A percentile compares a stretch with the other conserved stretches of the same genome.
Evolutionary conservation across 2,888 invertebrate species (phyloP).

Genomic region (Caradrina kadenii): DNA sequence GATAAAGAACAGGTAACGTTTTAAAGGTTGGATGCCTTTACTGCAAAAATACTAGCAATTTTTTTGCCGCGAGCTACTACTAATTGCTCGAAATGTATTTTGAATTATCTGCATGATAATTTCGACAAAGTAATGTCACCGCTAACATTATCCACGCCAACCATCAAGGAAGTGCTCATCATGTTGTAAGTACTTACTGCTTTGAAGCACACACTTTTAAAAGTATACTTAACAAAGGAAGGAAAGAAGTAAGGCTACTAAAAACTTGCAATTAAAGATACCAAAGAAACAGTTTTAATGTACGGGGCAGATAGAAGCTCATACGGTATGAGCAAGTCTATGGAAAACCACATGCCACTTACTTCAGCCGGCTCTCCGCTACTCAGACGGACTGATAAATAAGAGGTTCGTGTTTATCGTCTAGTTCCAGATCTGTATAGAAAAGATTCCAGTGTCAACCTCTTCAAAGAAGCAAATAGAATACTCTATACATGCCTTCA

Average conservation of each 20-base stretch:
- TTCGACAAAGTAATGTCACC: slow-evolving; percentile 14
- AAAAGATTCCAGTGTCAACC: slow-evolving; percentile 3
- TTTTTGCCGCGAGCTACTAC: background rate
- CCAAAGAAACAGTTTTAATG: background rate
- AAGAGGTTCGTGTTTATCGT: slow-evolving; percentile 37
- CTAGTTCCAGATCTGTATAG: slow-evolving; percentile 1
- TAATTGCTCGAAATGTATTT: slow-evolving; percentile 7
- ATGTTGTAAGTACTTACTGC: background rate
- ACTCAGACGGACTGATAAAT: slow-evolving; percentile 4
- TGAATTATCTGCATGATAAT: slow-evolving; percentile 13
- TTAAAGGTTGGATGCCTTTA: background rate
- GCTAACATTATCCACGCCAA: slow-evolving; percentile 28
- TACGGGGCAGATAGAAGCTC: background rate
- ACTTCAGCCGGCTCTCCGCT: background rate
- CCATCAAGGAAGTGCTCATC: slow-evolving; percentile 21
- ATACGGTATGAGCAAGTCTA: background rate
- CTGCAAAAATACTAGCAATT: background rate
- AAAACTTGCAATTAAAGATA: background rate
- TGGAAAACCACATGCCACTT: background rate
- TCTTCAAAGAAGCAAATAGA: background rate
- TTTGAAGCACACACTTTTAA: background rate
- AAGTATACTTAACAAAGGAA: background rate
- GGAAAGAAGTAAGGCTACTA: background rate
- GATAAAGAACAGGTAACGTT: background rate
- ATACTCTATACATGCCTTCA: background rate